Percentiles rank a stretch among this genome's conserved stretches.
These are phyloP conservation scores for Trichonephila clavata DNA, from an alignment of 1,140 invertebrate species.

Conservation along the genomic window DNA sequence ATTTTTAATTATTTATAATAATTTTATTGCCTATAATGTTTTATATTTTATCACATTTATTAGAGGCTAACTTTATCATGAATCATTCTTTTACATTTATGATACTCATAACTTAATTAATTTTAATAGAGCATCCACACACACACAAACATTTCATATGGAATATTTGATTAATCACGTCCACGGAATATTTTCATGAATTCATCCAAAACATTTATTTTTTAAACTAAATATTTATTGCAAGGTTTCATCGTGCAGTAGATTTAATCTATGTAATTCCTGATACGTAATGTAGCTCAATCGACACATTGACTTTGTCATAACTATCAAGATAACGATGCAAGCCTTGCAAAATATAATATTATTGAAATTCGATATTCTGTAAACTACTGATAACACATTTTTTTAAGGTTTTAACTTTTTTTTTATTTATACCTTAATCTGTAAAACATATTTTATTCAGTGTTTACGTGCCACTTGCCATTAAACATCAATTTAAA, in stretches of 20 bases:
- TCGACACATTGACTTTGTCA: neutral
- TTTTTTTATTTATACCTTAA: neutral
- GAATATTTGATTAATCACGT: too few relatives aligned
- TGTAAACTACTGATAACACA: constrained; percentile 28
- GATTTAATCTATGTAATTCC: neutral
- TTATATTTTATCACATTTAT: too few relatives aligned
- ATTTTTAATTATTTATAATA: too few relatives aligned
- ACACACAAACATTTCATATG: too few relatives aligned
- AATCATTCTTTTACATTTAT: too few relatives aligned
- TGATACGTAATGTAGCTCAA: neutral
- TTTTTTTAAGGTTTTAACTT: neutral
- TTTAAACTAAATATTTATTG: neutral
- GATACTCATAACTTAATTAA: too few relatives aligned
- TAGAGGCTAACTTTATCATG: too few relatives aligned
- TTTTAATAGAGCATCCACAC: too few relatives aligned
- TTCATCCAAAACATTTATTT: neutral
- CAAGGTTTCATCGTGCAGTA: neutral
- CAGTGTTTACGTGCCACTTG: neutral
- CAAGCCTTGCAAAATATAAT: neutral
- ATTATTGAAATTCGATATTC: constrained; percentile 28
- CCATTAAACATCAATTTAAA: neutral
- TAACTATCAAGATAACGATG: constrained; percentile 20
- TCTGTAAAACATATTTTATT: constrained; percentile 10
- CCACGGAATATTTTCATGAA: too few relatives aligned
- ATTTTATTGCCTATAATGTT: too few relatives aligned